Evolutionary conservation across 2,888 invertebrate genomes (phyloP), one percentile per base, ranked within the genome.

Genomic region (Drosophila lacicola): DNA sequence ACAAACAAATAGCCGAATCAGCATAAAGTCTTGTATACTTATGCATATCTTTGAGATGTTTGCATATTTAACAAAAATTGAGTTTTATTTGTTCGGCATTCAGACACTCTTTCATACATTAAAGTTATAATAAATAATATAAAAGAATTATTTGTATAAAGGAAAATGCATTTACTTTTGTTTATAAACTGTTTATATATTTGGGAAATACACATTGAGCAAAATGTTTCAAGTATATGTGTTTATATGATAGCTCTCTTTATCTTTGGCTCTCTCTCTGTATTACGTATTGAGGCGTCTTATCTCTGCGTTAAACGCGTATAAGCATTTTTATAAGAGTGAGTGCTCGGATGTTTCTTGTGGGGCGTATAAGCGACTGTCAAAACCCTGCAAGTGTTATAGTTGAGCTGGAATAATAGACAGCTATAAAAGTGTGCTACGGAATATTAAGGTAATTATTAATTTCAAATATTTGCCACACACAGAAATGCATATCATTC

Each of bases 401-500:
- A 36, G 29, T 29, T 29, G 6, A 8, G 29, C 8, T 29, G 29
- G 8, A 29, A 8, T 8, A 8, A 8, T 29, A 29, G 29, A 13
- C 36, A 13, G 36, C 36, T 13, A 13, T 36, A 36, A 10, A 17
- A 42, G 17, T 10, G 42, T 10, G 14, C 8, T 8, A 39, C 8
- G 6, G 0, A 14, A 14, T n/a, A 37, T n/a, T 37, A 37, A 37
- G 3, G n/a, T n/a, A n/a, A 37, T 4, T 37, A 39, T 39, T 29
- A 14, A 39, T n/a, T 14, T 39, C 14, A 14, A n/a, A n/a, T 39
- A 39, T n/a, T 14, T 5, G 3, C 8, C 6, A 9, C 17, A 53
- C 53, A 19, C 5, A 33, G 19, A 53, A 53, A 3, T 17, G 45
- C 45, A 45, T 11, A 45, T 55, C 45, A 55, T 50, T 36, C 34